Evolutionary conservation across 2,113 vertebrate genomes (phyloP).

Genomic region (Corydoras sp.): DNA sequence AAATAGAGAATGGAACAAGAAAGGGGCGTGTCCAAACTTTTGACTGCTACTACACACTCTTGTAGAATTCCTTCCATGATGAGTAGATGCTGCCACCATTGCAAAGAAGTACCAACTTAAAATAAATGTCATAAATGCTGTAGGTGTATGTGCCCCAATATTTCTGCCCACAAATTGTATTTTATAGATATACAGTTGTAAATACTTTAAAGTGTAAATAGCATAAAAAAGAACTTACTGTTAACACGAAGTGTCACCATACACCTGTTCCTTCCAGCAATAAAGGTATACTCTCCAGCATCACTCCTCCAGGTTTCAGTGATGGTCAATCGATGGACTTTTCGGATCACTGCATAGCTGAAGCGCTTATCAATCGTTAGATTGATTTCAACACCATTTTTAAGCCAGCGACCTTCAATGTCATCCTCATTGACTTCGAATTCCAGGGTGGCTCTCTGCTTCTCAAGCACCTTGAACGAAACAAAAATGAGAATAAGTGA

Average conservation of each 20-base stretch:
- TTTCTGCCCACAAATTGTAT: no score
- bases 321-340: slow-evolving; percentile 79
- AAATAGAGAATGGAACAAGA: no score
- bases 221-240: slow-evolving; percentile 55
- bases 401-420: slow-evolving; percentile 80
- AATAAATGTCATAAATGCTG: no score
- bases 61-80: no score
- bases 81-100: no score
- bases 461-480: slow-evolving; percentile 72
- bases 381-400: slow-evolving; percentile 81
- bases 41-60: no score
- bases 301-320: slow-evolving; percentile 77
- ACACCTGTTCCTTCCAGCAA: slow-evolving; percentile 80
- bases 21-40: no score
- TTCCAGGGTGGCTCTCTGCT: slow-evolving; percentile 78
- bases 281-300: slow-evolving; percentile 81
- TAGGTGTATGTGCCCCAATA: not conserved
- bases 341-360: slow-evolving; percentile 73
- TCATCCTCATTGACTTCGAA: slow-evolving; percentile 89
- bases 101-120: no score
- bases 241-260: slow-evolving; percentile 77
- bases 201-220: no score
- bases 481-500: not conserved
- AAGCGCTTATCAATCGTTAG: slow-evolving; percentile 77
- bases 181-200: no score